Conservation (phyloP, 2,888 invertebrate species). For the Dusona sp. region DNA sequence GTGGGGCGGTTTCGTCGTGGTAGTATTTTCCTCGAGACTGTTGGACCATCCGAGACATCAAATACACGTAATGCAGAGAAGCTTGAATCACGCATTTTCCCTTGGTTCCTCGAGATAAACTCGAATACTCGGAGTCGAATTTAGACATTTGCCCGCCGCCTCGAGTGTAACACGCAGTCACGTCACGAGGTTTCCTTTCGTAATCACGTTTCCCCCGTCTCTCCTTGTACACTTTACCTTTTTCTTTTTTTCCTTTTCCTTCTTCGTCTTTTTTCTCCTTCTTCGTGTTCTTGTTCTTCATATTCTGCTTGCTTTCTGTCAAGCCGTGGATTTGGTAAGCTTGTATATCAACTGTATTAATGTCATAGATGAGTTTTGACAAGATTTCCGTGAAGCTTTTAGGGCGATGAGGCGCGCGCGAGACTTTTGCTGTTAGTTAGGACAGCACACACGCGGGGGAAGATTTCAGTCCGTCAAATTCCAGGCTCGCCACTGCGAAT, state of each 20-base stretch:
- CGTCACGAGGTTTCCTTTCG: slow-evolving; percentile 75
- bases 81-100: slow-evolving; percentile 68
- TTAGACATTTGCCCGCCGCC: slow-evolving; percentile 70
- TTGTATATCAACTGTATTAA: slow-evolving; percentile 40
- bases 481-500: slow-evolving; percentile 43
- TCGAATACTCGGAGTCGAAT: slow-evolving; percentile 70
- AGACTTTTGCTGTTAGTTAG: slow-evolving; percentile 41
- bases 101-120: slow-evolving; percentile 51
- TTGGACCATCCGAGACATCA: slow-evolving; percentile 18
- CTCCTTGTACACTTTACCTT: slow-evolving; percentile 18
- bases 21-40: slow-evolving; percentile 31
- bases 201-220: slow-evolving; percentile 68
- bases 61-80: slow-evolving; percentile 26
- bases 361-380: slow-evolving; percentile 28
- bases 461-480: slow-evolving; percentile 33
- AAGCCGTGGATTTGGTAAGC: slow-evolving; percentile 8
- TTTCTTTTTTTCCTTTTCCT: slow-evolving; percentile 27
- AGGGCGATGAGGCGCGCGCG: slow-evolving; percentile 9
- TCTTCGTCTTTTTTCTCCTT: slow-evolving; percentile 25
- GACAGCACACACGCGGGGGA: slow-evolving; percentile 33
- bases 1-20: slow-evolving; percentile 20
- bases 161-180: slow-evolving; percentile 59
- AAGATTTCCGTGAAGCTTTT: slow-evolving; percentile 45
- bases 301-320: slow-evolving; percentile 38
- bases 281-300: slow-evolving; percentile 32